A percentile compares a stretch with the other conserved stretches of the same genome.
Evolutionary conservation across 92 coral and sea anemone species (phyloP).

Genomic region (Epizoanthus illoricatus): DNA sequence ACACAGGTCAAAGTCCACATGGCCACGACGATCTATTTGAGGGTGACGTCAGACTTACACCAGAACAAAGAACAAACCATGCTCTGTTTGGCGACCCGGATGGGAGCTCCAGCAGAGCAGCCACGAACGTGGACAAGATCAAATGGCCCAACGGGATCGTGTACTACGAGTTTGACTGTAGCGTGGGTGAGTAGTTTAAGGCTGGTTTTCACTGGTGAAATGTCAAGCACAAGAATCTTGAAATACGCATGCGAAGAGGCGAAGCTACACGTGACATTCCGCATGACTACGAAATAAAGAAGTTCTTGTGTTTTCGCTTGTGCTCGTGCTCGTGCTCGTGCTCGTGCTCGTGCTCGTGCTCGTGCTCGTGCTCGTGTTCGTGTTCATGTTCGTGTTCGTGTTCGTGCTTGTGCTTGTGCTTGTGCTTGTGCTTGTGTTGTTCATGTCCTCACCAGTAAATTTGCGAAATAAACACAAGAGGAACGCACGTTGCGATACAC

Average conservation of each 20-base stretch:
- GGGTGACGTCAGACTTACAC: slow-evolving; percentile 73
- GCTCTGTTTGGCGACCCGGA: slow-evolving; percentile 71
- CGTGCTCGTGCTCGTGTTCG: no score
- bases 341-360: neutral
- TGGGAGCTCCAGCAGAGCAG: slow-evolving; percentile 63
- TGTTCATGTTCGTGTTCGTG: no score
- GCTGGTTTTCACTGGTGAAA: no score
- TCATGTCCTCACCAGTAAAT: no score
- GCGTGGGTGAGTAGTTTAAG: slow-evolving; percentile 69
- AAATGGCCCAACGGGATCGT: slow-evolving; percentile 89
- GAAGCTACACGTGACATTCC: no score
- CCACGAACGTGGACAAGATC: slow-evolving; percentile 64
- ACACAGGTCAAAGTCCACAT: slow-evolving; percentile 37
- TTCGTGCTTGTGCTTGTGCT: no score
- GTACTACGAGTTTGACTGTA: slow-evolving; percentile 92
- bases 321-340: neutral
- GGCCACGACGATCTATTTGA: slow-evolving; percentile 63
- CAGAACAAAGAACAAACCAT: slow-evolving; percentile 65
- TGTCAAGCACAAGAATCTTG: neutral
- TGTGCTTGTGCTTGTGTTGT: no score
- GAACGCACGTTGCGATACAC: no score
- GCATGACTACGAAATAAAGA: no score
- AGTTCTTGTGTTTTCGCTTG: neutral
- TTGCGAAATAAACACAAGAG: no score
- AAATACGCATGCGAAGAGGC: neutral